phyloP scores from a whole-genome alignment of 2,888 invertebrate species.

The Xanthostigma xanthostigma region DNA sequence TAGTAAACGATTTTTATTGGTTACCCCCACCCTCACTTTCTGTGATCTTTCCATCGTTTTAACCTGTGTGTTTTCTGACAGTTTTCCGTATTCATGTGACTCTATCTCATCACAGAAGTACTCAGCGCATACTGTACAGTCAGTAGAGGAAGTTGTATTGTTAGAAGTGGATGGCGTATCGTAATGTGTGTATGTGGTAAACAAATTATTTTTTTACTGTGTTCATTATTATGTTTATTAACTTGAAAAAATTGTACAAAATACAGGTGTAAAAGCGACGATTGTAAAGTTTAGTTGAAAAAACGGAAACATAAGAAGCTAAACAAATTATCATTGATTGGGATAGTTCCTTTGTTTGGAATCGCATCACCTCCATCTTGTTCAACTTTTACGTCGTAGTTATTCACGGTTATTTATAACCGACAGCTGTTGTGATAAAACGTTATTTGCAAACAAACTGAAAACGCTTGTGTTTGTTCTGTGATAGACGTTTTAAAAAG shows the following conservation, averaged over 20 bases:
- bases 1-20: too few species aligned
- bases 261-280: not conserved
- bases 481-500: constrained; percentile 10
- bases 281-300: not conserved
- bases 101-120: too few species aligned
- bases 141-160: not conserved
- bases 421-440: constrained; percentile 13
- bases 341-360: constrained; percentile 5
- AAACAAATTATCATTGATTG: not conserved
- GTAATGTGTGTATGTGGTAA: constrained; percentile 1
- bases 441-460: constrained; percentile 7
- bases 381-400: constrained; percentile 10
- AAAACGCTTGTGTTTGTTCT: constrained; percentile 12
- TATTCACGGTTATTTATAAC: constrained; percentile 8
- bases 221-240: constrained; percentile 2
- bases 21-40: too few species aligned
- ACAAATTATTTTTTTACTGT: constrained; percentile 7
- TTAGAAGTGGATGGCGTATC: constrained; percentile 1
- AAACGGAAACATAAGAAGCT: not conserved
- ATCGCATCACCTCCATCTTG: constrained; percentile 12
- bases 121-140: not conserved
- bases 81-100: too few species aligned
- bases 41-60: too few species aligned
- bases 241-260: not conserved
- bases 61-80: too few species aligned